Base-by-base conservation (phyloP, 2,888 invertebrate species). In the Spodoptera exigua region DNA sequence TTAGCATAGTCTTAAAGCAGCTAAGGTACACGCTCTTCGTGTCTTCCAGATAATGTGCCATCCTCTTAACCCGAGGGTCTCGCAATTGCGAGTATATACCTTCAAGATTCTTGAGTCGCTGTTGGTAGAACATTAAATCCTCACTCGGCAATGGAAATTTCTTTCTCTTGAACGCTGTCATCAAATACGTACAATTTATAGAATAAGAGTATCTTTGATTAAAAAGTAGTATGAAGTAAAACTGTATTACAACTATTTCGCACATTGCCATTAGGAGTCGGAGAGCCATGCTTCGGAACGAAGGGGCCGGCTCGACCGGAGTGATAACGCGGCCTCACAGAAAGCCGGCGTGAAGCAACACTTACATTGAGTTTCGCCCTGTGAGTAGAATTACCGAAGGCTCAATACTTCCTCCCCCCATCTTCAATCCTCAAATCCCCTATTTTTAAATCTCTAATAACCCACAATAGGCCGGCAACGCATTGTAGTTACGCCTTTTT, bases 51-150 rank as follows among this genome's bases (percentile, higher is more conserved):
- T 97, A 95, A 61, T 96, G 95, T 0, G 97, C 97, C 96, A 99
- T 97, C 61, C 97, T 96, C 81, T 97, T 97, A 0, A 98, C 97
- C 77, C 97, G 95, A 9, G 96, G 96, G 83, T 97, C 97, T n/a
- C 96, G 94, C 72, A 99, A 92, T 87, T 99, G 99, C 36, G 97
- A 96, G 81, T 98, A 98, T 57, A 99, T 97, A 39, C 97, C 97
- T 84, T 98, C 97, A 9, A 99, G 91, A 84, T 98, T 98, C 66
- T 96, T 96, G 12, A 97, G 91, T 14, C 98, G 95, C 41, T 95
- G 95, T 52, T 95, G 94, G 97, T 99, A 99, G 89, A 97, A 99
- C 0, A 96, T 95, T 32, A 98, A 92, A 83, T 98, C 97, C 70
- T 95, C 87, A 52, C 85, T 87, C 0, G 98, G 98, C 1, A 96